Evolutionary conservation across 2,797 vertebrate genomes (phyloP), one percentile per base, ranked within the genome.

Genomic region (Chaenodraco wilsoni): DNA sequence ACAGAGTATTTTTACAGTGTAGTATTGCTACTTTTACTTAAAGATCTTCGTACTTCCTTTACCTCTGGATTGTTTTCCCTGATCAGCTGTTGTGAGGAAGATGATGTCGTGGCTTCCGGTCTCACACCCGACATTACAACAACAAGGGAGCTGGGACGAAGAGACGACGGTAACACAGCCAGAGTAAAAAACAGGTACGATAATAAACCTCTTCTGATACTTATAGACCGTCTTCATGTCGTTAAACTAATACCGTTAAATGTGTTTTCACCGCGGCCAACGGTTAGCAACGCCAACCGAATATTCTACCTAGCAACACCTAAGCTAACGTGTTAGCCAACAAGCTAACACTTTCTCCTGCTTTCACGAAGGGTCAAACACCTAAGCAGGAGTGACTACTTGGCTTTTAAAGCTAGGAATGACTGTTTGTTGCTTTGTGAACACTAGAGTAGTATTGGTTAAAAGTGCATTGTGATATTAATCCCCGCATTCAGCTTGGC

Each of bases 61-160:
- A 57, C 5, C 5, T 2, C 31, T 19, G 12, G 31, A 63, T 63
- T 14, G 43, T 12, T 8, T 52, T 33, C 9, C 1, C 21, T 9
- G 14, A 78, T 85, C 83, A 81, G 88, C 83, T 87, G 79, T 81
- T 76, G 55, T 19, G 51, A 21, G 5, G 23, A 23, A 3, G 4
- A 3, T 1, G 60, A 68, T 86, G 89, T 93, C 90, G 91, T 77
- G 2, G 55, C 11, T 91, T 94, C 93, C 91, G 89, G 68, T 77
- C 31, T 64, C 63, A 83, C 83, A 61, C 84, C 84, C 83, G 88
- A 86, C 89, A 85, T 90, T 91, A 90, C 55, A 86, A 91, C 82
- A 91, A 92, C 79, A 90, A 78, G 72, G 48, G 51, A 33, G 46
- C 37, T 4, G 68, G 56, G 73, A 21, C 45, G 6, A 3, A 41